These are phyloP conservation scores for Drosophila sechellia DNA, from an alignment of 1,140 invertebrate genomes.

Conservation along the genomic window DNA sequence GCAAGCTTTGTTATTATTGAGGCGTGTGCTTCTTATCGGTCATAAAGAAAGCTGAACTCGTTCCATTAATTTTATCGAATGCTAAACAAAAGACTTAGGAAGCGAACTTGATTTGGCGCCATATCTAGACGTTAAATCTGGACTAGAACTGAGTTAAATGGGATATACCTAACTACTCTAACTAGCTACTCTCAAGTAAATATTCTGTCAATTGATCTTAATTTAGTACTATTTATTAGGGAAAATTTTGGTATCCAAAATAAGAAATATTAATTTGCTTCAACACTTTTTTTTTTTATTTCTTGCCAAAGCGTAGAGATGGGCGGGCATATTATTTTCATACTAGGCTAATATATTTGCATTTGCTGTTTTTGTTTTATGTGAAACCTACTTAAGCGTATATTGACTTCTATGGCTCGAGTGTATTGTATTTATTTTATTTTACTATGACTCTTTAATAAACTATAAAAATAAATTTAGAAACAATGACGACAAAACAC, in stretches of 20 bases:
- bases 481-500: conserved; percentile 81
- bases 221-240: no score
- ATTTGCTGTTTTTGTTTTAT: neutral
- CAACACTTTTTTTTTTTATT: neutral
- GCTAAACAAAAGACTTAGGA: conserved; percentile 71
- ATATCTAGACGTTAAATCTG: conserved; percentile 14
- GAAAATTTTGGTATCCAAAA: no score
- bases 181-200: neutral
- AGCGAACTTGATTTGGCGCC: conserved; percentile 61
- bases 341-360: neutral
- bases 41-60: neutral
- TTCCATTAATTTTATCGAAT: neutral
- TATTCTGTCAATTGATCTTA: neutral
- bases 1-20: neutral
- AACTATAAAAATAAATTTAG: conserved; percentile 83
- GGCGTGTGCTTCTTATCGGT: neutral
- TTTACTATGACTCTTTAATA: conserved; percentile 76
- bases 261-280: no score
- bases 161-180: neutral
- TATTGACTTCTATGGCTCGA: conserved; percentile 22
- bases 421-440: conserved; percentile 41
- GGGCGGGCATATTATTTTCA: neutral
- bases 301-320: neutral
- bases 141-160: neutral
- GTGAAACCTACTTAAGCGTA: conserved; percentile 18